Base-by-base conservation (phyloP, 1,140 invertebrate genomes). In the Penaeus indicus region DNA sequence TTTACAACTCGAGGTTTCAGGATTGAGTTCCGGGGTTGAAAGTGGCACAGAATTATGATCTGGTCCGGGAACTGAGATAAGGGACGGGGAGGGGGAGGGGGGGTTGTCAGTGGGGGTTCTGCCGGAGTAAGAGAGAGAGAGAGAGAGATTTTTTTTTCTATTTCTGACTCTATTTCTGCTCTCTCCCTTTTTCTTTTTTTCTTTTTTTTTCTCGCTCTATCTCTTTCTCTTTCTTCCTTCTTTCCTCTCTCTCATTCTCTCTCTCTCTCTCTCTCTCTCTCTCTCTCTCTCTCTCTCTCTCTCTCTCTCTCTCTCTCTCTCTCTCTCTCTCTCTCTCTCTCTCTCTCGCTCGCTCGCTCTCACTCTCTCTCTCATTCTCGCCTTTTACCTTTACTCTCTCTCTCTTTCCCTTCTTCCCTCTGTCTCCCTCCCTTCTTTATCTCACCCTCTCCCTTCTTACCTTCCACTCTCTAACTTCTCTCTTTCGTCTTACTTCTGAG, bases 261-360 rank as follows among this genome's bases (percentile, higher is more conserved):
- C 19, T 32, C 38, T 75, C 5, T 32, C 38, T 32, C n/a, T 75
- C 69, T 27, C 69, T 75, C 69, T 75, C 69, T 27, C 69, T 75
- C 69, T 27, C 69, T 27, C n/a, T 75, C 69, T 75, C 69, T 75
- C 69, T 75, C 69, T 75, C 69, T 75, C 69, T 75, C 69, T 75
- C 69, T 25, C n/a, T 75, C 1, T 27, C 0, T 27, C 11, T 27
- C n/a, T 8, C 2, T 75, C 69, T 75, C 69, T 75, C 69, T 75
- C 69, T 32, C 69, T 32, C 69, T 27, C 69, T 75, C 69, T 75
- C 69, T 75, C 69, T 75, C 69, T 27, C 32, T 32, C 32, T 32
- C 32, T 32, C 19, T 69, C 16, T 27, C 1, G n/a, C 0, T 27
- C 11, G 8, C n/a, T 8, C 2, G 32, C 69, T 75, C 69, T 75